These are phyloP conservation scores for Scomberomorus guttatus DNA, from an alignment of 2,797 vertebrate genomes.

Conservation along the genomic window DNA sequence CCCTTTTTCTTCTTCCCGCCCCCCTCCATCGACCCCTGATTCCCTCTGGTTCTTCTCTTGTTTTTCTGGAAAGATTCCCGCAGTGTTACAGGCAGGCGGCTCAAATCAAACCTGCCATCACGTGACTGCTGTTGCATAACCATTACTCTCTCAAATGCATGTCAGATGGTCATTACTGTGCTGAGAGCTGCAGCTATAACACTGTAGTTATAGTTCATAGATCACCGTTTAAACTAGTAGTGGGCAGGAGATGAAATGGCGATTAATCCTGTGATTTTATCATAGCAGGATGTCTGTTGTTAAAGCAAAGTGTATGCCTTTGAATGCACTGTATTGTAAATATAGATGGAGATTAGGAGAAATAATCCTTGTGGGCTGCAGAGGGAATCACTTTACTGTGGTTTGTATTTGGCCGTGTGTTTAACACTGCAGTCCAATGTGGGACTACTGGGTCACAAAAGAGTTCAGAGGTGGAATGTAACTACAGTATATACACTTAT, in stretches of 20 bases:
- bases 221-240: conserved; percentile 15
- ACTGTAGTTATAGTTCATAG: background rate
- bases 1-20: background rate
- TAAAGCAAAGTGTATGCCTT: conserved; percentile 18
- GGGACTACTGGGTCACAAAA: background rate
- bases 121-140: conserved; percentile 22
- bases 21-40: background rate
- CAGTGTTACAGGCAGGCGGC: background rate
- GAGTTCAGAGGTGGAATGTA: too few relatives aligned
- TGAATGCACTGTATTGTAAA: conserved; percentile 43
- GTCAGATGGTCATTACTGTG: conserved; percentile 11
- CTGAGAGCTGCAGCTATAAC: background rate
- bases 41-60: too few relatives aligned
- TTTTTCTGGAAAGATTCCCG: background rate
- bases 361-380: conserved; percentile 48
- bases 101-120: conserved; percentile 23
- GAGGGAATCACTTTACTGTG: conserved; percentile 15
- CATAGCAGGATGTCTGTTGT: conserved; percentile 5
- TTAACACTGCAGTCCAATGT: background rate
- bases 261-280: conserved; percentile 46
- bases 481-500: too few relatives aligned
- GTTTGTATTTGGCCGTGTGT: background rate
- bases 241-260: background rate
- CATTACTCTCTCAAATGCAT: background rate
- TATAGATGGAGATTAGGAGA: conserved; percentile 58